Evolutionary conservation across 2,888 invertebrate genomes (phyloP).

Genomic region (Cosmopolites sordidus): DNA sequence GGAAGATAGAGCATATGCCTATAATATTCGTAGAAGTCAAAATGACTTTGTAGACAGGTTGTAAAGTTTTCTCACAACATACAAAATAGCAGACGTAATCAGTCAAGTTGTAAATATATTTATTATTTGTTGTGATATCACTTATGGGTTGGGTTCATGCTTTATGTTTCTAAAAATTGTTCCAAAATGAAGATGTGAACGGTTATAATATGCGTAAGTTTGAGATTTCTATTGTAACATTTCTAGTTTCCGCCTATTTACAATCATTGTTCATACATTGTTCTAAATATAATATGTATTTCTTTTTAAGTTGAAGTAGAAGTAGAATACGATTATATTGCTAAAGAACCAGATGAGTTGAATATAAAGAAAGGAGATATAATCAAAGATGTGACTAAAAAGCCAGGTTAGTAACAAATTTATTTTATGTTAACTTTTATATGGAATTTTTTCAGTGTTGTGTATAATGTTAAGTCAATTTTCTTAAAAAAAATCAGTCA

Average conservation of each 20-base stretch:
- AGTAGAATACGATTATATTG: conserved; percentile 82
- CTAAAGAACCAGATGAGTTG: conserved; percentile 82
- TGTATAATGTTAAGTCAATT: no score
- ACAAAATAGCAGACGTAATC: conserved; percentile 13
- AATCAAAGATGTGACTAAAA: conserved; percentile 71
- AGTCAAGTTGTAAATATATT: conserved; percentile 22
- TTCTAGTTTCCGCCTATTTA: conserved; percentile 9
- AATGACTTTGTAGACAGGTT: no score
- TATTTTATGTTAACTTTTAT: no score
- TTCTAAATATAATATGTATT: conserved; percentile 6
- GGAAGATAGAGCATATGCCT: no score
- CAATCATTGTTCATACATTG: neutral
- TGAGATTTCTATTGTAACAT: conserved; percentile 1
- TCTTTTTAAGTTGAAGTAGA: conserved; percentile 66
- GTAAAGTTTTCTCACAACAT: conserved; percentile 3
- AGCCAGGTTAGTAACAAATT: conserved; percentile 50
- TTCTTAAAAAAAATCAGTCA: no score
- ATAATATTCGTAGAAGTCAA: no score
- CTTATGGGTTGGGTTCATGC: conserved; percentile 25
- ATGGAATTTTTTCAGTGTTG: no score
- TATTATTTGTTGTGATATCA: conserved; percentile 28
- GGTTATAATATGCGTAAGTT: conserved; percentile 2
- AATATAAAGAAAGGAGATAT: conserved; percentile 78
- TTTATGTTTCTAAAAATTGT: conserved; percentile 13
- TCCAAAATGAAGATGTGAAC: conserved; percentile 4